phyloP scores from a whole-genome alignment of 2,888 invertebrate species.

The Drosophila imparisetae region DNA sequence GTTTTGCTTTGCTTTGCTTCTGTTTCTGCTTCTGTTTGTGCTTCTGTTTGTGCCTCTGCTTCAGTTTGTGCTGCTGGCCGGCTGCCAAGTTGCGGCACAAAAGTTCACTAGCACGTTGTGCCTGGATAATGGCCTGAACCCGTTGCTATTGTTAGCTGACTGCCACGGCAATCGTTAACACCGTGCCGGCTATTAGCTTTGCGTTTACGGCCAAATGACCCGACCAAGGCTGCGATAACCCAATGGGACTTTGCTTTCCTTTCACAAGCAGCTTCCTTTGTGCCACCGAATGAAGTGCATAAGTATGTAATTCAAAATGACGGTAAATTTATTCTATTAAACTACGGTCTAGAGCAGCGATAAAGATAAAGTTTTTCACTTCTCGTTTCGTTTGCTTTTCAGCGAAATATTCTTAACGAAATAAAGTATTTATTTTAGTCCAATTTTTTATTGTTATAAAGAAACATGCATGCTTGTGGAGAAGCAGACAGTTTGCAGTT shows the following conservation, averaged over 20 bases:
- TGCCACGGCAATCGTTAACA: conserved; percentile 49
- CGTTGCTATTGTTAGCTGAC: conserved; percentile 22
- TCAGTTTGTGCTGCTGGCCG: conserved; percentile 38
- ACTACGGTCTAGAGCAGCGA: not conserved
- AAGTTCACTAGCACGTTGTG: conserved; percentile 55
- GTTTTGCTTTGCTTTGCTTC: conserved; percentile 29
- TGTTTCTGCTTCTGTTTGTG: conserved; percentile 1
- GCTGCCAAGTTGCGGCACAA: conserved; percentile 44
- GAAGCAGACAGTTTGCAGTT: not conserved
- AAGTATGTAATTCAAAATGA: not conserved
- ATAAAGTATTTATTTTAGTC: not conserved
- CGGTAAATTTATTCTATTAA: not conserved
- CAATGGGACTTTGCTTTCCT: conserved; percentile 7
- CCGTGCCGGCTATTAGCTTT: conserved; percentile 31
- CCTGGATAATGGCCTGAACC: conserved; percentile 10
- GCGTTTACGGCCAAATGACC: conserved; percentile 33
- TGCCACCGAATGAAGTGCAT: not conserved
- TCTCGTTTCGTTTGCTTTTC: not conserved
- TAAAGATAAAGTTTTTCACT: not conserved
- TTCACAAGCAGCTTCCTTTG: not conserved
- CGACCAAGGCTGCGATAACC: conserved; percentile 7
- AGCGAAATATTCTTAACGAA: not conserved
- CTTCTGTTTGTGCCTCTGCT: no score
- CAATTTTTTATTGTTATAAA: not conserved
- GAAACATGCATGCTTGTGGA: not conserved